Evolutionary conservation across 2,888 invertebrate genomes (phyloP), one percentile per base, ranked within the genome.

Genomic region (Diarsia mendica): DNA sequence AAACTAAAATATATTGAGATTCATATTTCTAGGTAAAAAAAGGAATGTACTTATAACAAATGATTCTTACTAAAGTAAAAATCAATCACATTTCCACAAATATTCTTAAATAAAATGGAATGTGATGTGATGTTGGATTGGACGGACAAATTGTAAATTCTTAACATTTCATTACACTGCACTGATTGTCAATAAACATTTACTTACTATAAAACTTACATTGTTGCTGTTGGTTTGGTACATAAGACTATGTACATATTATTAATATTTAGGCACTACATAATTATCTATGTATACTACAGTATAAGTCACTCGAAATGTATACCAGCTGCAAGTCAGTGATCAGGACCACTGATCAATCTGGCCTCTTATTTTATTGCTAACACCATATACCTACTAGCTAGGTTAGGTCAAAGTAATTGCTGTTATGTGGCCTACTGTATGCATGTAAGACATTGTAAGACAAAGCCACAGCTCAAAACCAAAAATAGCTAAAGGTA

Each of bases 1-100:
- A 77, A 75, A 80, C 75, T 83, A 77, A 77, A 69, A 48, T 77
- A 79, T 66, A 79, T 65, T 70, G 78, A 82, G 80, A 80, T 77
- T 81, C 79, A 69, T 53, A 55, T 61, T 67, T 66, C 20, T 66
- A 82, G 67, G 49, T 77, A 68, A 77, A 70, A 71, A 49, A 46
- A 39, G 39, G 8, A 39, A n/a, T 13, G 11, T 33, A n/a, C n/a
- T n/a, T n/a, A 51, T 58, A 64, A 10, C 18, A 65, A 44, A 80
- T 39, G 13, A 46, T 39, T 77, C 28, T 4, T 49, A 48, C n/a
- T 68, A 46, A 44, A 33, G 46, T 39, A 51, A 73, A 72, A 20
- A 51, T 53, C 15, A 44, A 55, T 63, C 28, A 61, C 10, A 33
- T 69, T 44, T 33, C 53, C 20, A 75, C 55, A 55, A 15, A 33